Evolutionary conservation across 2,797 vertebrate genomes (phyloP), one percentile per base, ranked within the genome.

Genomic region (Megaceryle alcyon): DNA sequence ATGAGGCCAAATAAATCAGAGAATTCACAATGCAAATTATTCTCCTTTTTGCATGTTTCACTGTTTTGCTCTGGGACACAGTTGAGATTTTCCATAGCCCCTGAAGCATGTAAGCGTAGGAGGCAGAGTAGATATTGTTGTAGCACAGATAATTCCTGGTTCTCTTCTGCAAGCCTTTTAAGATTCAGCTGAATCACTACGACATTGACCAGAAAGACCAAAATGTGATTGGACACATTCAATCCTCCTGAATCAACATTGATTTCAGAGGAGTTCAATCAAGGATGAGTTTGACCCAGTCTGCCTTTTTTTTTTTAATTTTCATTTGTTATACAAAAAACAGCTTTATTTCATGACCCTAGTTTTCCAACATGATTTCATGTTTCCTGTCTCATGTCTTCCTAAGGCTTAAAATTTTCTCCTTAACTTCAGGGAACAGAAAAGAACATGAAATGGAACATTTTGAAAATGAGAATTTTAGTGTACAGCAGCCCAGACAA

Each of bases 261-360:
- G 85, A 94, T 91, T 94, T 82, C 91, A 84, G 33, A 10, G 12
- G 28, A 95, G 86, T 73, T 96, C 94, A 85, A 53, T 83, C 72
- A 92, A 86, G 63, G 73, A 73, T 86, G 37, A 90, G 56, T 84
- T 88, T 92, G 87, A 94, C 68, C 66, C 66, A 69, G 16, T n/a
- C 72, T 90, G 54, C 48, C 21, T 83, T 93, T 82, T 88, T 35
- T 23, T 51, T 94, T 15, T 41, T 49, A 35, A 35, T 35, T 35
- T 35, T 84, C 26, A 33, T 78, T 91, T 86, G 54, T 82, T 90
- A 28, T 31, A 90, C 16, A 92, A 73, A 90, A 94, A 92, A 57
- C 64, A 76, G 25, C 25, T 95, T 86, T 80, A 84, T 84, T 94
- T 91, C 51, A 66, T 33, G 57, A 3, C 6, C 7, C 53, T 82